Conservation (phyloP, 2,797 vertebrate genomes). For the Rachycentron canadum region DNA sequence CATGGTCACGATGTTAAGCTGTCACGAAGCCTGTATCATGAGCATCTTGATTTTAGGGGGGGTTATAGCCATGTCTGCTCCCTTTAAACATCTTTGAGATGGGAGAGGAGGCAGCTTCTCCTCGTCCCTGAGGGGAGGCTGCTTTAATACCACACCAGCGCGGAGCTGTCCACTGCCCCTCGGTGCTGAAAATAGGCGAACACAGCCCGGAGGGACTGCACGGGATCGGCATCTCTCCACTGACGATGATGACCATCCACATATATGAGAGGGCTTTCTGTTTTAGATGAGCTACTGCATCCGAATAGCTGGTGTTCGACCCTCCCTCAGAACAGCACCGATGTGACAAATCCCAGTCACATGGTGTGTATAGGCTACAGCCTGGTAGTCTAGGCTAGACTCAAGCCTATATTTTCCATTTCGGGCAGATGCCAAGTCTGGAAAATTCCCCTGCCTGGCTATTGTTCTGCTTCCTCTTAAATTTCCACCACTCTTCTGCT, state of each 20-base stretch:
- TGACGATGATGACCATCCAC: background rate
- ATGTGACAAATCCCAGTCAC: slow-evolving; percentile 72
- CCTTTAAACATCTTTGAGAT: background rate
- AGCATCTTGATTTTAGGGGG: slow-evolving; percentile 8
- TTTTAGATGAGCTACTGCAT: slow-evolving; percentile 8
- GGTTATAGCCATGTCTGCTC: background rate
- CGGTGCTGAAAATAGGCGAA: slow-evolving; percentile 72
- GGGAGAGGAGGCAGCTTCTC: background rate
- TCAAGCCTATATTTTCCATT: slow-evolving; percentile 48
- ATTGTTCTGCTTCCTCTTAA: slow-evolving; percentile 47
- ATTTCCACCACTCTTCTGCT: background rate
- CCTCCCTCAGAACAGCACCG: slow-evolving; percentile 47
- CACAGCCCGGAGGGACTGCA: slow-evolving; percentile 7
- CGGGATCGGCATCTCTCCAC: background rate
- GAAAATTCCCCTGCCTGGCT: slow-evolving; percentile 26
- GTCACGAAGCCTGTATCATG: slow-evolving; percentile 22
- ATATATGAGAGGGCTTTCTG: background rate
- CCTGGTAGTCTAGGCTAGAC: slow-evolving; percentile 26
- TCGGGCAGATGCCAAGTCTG: slow-evolving; percentile 41
- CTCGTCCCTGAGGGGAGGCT: background rate
- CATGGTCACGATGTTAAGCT: slow-evolving; percentile 71
- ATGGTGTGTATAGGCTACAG: slow-evolving; percentile 42
- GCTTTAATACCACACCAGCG: slow-evolving; percentile 25
- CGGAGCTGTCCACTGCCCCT: slow-evolving; percentile 73
- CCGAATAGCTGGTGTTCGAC: slow-evolving; percentile 18